Evolutionary conservation across 2,888 invertebrate species (phyloP), one percentile per base, ranked within the genome.

Genomic region (Ligdia adustata): DNA sequence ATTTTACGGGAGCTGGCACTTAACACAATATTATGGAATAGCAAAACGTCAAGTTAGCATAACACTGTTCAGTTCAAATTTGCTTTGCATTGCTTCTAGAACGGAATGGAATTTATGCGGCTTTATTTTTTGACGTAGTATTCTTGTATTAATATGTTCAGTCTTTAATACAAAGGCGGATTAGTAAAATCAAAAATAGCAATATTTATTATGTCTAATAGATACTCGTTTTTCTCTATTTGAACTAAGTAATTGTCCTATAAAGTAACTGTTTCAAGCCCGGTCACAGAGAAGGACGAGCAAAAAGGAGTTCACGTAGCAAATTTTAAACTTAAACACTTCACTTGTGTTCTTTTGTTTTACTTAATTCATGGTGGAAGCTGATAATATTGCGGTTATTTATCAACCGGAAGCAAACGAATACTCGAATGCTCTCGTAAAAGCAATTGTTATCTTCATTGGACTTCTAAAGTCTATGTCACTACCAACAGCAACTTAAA

Each of bases 21-120:
- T 83, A 80, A 78, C 79, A 79, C 75, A 84, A 84, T 84, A 83
- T 84, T 84, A 79, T 80, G 81, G 69, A 72, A 75, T 67, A 67
- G 72, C 68, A 66, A 70, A 75, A 75, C 76, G 79, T 82, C 76
- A 76, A 79, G 73, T 79, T 81, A 74, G 72, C 76, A 82, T 77
- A 82, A 79, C 75, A 74, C 69, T 73, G 76, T 75, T 77, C 72
- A 77, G 75, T 75, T 77, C 71, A 79, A 80, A 72, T 77, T 79
- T 57, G 54, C 62, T 58, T 57, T 57, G 54, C 62, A 58, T 57
- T 61, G 64, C 60, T 75, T 72, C 63, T 63, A 59, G 71, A 70
- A 65, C 60, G 55, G 55, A 63, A 67, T 67, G 66, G 55, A 63
- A 63, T 45, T 62, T 55, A 6, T 40, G 37, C 38, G 34, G 32